Evolutionary conservation across 2,888 invertebrate genomes (phyloP).

Genomic region (Cecidostiba fungosa): DNA sequence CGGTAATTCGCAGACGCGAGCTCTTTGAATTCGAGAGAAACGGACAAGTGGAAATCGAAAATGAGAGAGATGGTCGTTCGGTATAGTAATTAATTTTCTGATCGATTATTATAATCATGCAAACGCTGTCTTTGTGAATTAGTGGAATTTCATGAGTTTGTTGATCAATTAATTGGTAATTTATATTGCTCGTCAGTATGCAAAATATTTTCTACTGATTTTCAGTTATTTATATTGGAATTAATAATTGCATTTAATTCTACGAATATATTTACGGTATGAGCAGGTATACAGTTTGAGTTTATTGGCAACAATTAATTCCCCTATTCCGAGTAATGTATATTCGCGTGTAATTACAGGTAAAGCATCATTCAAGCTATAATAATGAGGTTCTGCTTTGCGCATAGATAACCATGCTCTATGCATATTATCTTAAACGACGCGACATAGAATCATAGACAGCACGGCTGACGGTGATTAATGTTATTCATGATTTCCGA

Average conservation of each 20-base stretch:
- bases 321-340: constrained; percentile 13
- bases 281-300: not conserved
- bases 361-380: constrained; percentile 22
- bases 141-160: not conserved
- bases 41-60: not conserved
- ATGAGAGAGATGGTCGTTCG: not conserved
- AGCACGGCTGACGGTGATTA: constrained; percentile 14
- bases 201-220: no score
- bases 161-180: not conserved
- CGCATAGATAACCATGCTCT: constrained; percentile 13
- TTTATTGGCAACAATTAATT: constrained; percentile 23
- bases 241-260: not conserved
- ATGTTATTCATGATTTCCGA: not conserved
- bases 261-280: not conserved
- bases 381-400: constrained; percentile 22
- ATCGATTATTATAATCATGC: not conserved
- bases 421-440: constrained; percentile 24
- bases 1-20: constrained; percentile 66
- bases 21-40: constrained; percentile 10
- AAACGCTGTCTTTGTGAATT: not conserved
- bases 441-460: constrained; percentile 11
- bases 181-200: no score
- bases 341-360: constrained; percentile 21
- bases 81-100: not conserved
- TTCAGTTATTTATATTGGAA: not conserved